These are phyloP conservation scores for Augochlora pura DNA, from an alignment of 1,140 invertebrate genomes.

Conservation along the genomic window DNA sequence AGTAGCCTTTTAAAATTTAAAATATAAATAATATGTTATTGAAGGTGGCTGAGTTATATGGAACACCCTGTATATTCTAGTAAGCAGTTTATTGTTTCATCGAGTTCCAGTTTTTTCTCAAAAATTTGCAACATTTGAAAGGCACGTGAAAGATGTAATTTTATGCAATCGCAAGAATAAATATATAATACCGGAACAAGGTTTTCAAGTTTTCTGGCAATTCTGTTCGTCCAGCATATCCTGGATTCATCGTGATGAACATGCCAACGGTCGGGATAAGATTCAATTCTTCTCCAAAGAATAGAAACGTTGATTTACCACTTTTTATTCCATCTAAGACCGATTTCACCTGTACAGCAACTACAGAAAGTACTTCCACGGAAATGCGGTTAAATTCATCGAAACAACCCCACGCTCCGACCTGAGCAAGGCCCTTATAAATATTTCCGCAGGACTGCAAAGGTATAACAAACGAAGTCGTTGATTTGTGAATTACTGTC, in stretches of 20 bases:
- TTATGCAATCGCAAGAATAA: not conserved
- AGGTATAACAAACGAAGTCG: not conserved
- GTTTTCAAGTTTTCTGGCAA: constrained; percentile 97
- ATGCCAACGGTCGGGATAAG: constrained; percentile 94
- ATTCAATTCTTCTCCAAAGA: constrained; percentile 95
- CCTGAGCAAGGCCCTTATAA: constrained; percentile 94
- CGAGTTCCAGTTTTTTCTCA: no score
- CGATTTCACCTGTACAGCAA: constrained; percentile 92
- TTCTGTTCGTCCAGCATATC: constrained; percentile 93
- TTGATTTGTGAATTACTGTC: no score
- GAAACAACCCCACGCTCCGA: constrained; percentile 98
- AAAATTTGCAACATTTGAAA: no score
- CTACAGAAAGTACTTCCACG: constrained; percentile 94
- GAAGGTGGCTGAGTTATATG: no score
- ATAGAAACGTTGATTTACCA: constrained; percentile 89
- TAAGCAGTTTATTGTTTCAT: no score
- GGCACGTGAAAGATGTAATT: not conserved
- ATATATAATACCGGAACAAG: constrained; percentile 85
- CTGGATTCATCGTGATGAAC: constrained; percentile 98
- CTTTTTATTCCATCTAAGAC: constrained; percentile 91
- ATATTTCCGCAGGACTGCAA: constrained; percentile 93
- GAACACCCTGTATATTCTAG: no score
- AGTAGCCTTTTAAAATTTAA: no score
- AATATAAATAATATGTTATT: no score
- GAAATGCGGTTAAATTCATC: constrained; percentile 98